Evolutionary conservation across 2,113 vertebrate species (phyloP).

Genomic region (Epinephelus lanceolatus): DNA sequence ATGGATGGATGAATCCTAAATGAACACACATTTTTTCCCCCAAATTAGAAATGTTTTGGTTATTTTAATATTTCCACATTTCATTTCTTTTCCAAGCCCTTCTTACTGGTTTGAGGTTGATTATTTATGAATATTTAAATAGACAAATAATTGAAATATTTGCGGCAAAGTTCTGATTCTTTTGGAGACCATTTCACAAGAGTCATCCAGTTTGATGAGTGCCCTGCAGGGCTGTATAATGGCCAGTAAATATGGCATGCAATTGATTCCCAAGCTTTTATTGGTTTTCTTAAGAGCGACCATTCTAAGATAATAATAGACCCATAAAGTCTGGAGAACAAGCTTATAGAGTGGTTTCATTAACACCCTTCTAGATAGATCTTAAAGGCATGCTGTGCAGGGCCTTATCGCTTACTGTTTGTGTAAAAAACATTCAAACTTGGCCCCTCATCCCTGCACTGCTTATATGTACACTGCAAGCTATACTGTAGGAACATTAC

Average conservation of each 20-base stretch:
- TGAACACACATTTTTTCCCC: too few relatives aligned
- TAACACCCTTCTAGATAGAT: neutral
- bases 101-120: neutral
- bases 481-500: too few relatives aligned
- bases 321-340: neutral
- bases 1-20: too few relatives aligned
- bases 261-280: neutral
- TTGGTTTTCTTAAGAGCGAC: neutral
- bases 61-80: neutral
- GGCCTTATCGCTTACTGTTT: too few relatives aligned
- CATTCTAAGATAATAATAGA: neutral
- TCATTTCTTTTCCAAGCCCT: neutral
- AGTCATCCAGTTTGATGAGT: neutral
- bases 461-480: too few relatives aligned
- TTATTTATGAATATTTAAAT: neutral
- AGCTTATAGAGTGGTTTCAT: conserved; percentile 7
- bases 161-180: neutral
- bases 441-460: too few relatives aligned
- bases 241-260: neutral
- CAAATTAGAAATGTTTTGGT: neutral
- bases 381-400: neutral
- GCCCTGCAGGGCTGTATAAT: neutral
- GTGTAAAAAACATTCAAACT: too few relatives aligned
- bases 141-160: neutral
- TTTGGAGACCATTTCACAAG: neutral